A percentile compares a stretch with the other conserved stretches of the same genome.
Evolutionary conservation across 2,113 vertebrate genomes (phyloP).

Genomic region (Colossoma macropomum): DNA sequence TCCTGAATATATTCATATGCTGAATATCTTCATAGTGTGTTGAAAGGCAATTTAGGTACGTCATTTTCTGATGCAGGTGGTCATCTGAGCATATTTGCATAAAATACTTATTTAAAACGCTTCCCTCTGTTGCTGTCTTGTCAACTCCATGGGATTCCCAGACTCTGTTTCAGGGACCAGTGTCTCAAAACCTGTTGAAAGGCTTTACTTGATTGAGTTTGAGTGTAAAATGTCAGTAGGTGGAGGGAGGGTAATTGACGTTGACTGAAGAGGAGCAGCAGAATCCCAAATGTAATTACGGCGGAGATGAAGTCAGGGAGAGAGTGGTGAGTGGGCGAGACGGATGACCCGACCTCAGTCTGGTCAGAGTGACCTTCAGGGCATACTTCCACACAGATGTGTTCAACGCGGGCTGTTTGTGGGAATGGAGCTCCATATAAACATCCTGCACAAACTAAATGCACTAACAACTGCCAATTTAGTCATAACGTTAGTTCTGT

Average conservation of each 20-base stretch:
- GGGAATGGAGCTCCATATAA: constrained; percentile 14
- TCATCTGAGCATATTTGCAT: background rate
- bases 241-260: constrained; percentile 74
- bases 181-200: constrained; percentile 40
- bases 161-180: background rate
- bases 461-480: background rate
- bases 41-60: background rate
- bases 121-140: background rate
- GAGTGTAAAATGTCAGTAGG: constrained; percentile 71
- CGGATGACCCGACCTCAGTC: constrained; percentile 24
- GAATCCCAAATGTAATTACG: constrained; percentile 69
- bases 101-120: background rate
- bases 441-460: background rate
- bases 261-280: constrained; percentile 65
- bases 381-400: background rate
- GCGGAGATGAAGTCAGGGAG: constrained; percentile 59
- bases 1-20: background rate
- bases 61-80: background rate
- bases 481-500: too few relatives aligned
- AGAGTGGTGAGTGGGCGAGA: background rate
- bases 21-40: background rate
- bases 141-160: background rate
- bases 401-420: background rate
- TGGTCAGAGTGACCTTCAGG: constrained; percentile 30
- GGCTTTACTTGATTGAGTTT: constrained; percentile 51